These are phyloP conservation scores for Spizaetus ornatus DNA, from an alignment of 2,113 vertebrate genomes.

Conservation along the genomic window DNA sequence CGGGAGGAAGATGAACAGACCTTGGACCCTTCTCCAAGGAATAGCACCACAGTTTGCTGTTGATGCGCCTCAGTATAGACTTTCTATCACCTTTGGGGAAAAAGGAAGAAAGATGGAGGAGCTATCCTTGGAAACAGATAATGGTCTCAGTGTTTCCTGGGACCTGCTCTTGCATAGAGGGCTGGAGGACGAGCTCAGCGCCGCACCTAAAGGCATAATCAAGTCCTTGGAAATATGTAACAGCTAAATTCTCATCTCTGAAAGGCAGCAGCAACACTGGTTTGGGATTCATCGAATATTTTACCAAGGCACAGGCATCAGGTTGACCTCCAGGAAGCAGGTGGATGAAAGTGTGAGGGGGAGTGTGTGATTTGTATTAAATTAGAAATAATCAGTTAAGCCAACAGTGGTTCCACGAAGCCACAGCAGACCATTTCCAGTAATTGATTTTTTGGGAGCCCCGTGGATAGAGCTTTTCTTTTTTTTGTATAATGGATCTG, in stretches of 20 bases:
- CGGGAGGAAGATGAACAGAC: background rate
- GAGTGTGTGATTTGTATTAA: conserved; percentile 15
- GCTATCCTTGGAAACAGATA: background rate
- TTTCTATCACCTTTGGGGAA: background rate
- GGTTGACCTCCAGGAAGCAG: background rate
- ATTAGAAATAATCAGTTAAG: conserved; percentile 60
- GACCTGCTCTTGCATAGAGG: background rate
- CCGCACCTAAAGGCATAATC: background rate
- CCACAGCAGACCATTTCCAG: conserved; percentile 38
- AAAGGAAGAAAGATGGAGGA: background rate
- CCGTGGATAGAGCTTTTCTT: background rate
- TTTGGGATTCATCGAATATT: background rate
- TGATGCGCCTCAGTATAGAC: background rate
- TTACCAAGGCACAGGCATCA: background rate
- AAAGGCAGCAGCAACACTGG: background rate
- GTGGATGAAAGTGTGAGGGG: background rate
- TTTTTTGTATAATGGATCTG: conserved; percentile 29
- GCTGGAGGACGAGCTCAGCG: rapidly evolving
- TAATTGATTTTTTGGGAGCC: conserved; percentile 54
- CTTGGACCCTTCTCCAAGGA: background rate
- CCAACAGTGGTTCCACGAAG: conserved; percentile 1
- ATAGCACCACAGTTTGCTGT: background rate
- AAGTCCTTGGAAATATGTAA: background rate
- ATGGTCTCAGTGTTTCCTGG: background rate
- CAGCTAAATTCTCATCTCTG: background rate